phyloP scores from a whole-genome alignment of 2,113 vertebrate genomes.

The Tor tambroides region DNA sequence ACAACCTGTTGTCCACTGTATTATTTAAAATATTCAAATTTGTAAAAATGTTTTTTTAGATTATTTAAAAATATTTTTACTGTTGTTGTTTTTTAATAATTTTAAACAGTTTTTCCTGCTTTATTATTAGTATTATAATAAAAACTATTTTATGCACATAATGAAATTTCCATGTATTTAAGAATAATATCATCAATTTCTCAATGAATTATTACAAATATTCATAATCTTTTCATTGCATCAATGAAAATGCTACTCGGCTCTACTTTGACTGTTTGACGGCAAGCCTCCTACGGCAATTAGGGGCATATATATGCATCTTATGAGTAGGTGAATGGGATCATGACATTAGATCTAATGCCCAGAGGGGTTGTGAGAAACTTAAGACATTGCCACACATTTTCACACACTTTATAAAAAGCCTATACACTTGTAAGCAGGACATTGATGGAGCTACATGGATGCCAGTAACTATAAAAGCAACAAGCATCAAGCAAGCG shows the following conservation, averaged over 20 bases:
- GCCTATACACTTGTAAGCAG: background rate
- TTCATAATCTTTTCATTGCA: background rate
- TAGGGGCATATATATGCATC: background rate
- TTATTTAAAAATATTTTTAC: too few species aligned
- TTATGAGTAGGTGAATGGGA: conserved; percentile 24
- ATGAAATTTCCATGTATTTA: background rate
- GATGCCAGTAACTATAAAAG: background rate
- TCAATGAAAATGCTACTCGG: background rate
- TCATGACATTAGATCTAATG: conserved; percentile 38
- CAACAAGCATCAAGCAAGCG: background rate
- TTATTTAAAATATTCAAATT: background rate
- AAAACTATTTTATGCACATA: background rate
- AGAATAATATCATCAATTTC: background rate
- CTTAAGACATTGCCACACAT: conserved; percentile 33
- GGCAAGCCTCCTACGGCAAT: background rate
- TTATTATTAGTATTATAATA: background rate
- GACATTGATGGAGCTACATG: background rate
- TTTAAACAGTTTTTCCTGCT: background rate
- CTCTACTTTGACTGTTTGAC: background rate
- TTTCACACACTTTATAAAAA: conserved; percentile 47
- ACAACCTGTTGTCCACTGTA: background rate
- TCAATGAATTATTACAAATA: background rate
- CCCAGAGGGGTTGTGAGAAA: conserved; percentile 37
- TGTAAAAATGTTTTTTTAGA: background rate
- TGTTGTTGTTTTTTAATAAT: background rate